These are phyloP conservation scores for Heliornis fulica DNA, from an alignment of 2,113 vertebrate genomes.

Conservation along the genomic window DNA sequence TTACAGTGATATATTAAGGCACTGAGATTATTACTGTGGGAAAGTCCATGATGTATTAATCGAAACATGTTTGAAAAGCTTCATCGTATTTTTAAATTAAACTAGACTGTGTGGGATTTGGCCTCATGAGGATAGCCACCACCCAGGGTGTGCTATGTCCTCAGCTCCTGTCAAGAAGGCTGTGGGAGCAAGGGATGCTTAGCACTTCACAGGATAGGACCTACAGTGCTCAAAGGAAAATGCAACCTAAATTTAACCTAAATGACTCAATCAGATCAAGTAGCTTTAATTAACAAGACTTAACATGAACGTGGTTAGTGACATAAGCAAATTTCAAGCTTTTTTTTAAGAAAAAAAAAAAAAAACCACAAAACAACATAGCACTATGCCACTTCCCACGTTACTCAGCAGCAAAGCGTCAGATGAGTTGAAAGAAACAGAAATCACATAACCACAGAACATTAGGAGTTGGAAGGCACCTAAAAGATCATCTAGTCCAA, in stretches of 20 bases:
- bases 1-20: not conserved
- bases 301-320: not conserved
- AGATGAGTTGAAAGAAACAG: not conserved
- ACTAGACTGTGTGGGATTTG: not conserved
- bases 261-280: not conserved
- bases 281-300: not conserved
- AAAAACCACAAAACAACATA: no score
- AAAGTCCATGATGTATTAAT: not conserved
- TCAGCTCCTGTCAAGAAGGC: not conserved
- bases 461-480: no score
- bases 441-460: no score
- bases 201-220: not conserved
- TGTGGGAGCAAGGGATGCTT: not conserved
- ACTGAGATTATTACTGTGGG: not conserved
- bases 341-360: no score
- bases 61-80: not conserved
- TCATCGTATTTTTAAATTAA: not conserved
- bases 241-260: not conserved
- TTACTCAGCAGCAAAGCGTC: not conserved
- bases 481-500: no score
- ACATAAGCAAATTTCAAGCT: not conserved
- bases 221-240: not conserved
- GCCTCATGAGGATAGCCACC: not conserved
- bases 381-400: not conserved
- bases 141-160: fast-evolving